phyloP scores from a whole-genome alignment of 2,113 vertebrate genomes.

The Archilochus colubris region DNA sequence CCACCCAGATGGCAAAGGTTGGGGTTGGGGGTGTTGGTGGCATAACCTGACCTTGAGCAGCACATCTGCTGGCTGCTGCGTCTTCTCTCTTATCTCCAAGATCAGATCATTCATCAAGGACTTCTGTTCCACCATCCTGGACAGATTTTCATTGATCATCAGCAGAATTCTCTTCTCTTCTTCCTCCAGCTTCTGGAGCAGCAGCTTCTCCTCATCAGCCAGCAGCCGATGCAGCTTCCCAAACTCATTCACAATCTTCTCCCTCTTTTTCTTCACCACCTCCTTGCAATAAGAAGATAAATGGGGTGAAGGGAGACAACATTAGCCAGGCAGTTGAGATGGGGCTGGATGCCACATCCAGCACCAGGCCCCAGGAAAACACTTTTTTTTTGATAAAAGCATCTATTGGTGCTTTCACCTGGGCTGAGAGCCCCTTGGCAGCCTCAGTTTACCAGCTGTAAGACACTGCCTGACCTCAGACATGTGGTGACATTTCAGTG shows the following conservation, averaged over 20 bases:
- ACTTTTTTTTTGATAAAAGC: not conserved
- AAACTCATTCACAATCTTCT: constrained; percentile 42
- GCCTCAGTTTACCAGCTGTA: not conserved
- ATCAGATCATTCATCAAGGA: constrained; percentile 38
- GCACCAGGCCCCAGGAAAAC: not conserved
- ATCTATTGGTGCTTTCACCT: not conserved
- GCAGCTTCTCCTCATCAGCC: constrained; percentile 32
- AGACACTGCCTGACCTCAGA: not conserved
- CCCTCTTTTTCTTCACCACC: constrained; percentile 34
- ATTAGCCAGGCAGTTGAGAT: accelerated
- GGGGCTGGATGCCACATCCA: accelerated
- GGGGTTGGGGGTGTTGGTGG: not conserved
- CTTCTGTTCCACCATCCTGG: constrained; percentile 20
- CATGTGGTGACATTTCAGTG: not conserved
- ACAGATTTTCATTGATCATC: constrained; percentile 41
- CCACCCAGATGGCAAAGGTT: not conserved
- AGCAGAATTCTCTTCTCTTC: constrained; percentile 59
- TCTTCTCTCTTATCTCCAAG: constrained; percentile 50
- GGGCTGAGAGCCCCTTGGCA: accelerated
- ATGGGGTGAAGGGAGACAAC: not conserved
- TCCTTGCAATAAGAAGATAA: constrained; percentile 19
- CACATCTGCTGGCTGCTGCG: not conserved
- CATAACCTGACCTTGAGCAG: constrained; percentile 48
- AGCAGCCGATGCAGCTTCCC: constrained; percentile 62
- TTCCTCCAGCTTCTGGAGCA: constrained; percentile 62